Evolutionary conservation across 2,888 invertebrate species (phyloP).

Genomic region (Pilophorus perplexus): DNA sequence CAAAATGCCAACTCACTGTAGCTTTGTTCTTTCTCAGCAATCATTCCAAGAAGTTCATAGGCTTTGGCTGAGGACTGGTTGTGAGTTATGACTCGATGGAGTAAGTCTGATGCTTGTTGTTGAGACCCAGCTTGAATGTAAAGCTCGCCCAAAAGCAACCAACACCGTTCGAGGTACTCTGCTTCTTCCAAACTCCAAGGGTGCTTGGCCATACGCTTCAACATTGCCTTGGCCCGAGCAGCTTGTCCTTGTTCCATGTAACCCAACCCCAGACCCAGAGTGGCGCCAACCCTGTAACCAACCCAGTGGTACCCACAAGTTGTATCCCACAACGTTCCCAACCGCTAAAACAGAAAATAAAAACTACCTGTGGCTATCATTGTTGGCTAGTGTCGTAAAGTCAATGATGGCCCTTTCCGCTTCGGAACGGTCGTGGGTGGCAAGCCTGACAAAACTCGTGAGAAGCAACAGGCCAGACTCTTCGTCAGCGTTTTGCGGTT

Average conservation of each 20-base stretch:
- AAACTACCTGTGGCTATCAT: constrained; percentile 61
- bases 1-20: constrained; percentile 58
- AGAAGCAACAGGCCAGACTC: constrained; percentile 68
- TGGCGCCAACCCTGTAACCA: constrained; percentile 48
- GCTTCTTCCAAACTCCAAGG: constrained; percentile 94
- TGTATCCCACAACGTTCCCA: neutral
- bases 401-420: constrained; percentile 82
- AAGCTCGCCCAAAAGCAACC: constrained; percentile 90
- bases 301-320: neutral
- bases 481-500: constrained; percentile 63
- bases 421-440: constrained; percentile 77
- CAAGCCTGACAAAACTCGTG: constrained; percentile 76
- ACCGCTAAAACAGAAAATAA: neutral
- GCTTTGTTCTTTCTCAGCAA: constrained; percentile 89
- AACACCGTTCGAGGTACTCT: constrained; percentile 91
- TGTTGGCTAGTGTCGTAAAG: constrained; percentile 66
- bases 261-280: constrained; percentile 49
- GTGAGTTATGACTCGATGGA: constrained; percentile 73
- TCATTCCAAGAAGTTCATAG: constrained; percentile 80
- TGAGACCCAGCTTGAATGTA: constrained; percentile 79
- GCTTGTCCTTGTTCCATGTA: constrained; percentile 74
- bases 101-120: constrained; percentile 72
- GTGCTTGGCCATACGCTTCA: constrained; percentile 82
- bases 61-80: constrained; percentile 88
- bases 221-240: constrained; percentile 85